These are phyloP conservation scores for Mesodorylaimus sp. DNA, from an alignment of 2,888 invertebrate species.

Conservation along the genomic window DNA sequence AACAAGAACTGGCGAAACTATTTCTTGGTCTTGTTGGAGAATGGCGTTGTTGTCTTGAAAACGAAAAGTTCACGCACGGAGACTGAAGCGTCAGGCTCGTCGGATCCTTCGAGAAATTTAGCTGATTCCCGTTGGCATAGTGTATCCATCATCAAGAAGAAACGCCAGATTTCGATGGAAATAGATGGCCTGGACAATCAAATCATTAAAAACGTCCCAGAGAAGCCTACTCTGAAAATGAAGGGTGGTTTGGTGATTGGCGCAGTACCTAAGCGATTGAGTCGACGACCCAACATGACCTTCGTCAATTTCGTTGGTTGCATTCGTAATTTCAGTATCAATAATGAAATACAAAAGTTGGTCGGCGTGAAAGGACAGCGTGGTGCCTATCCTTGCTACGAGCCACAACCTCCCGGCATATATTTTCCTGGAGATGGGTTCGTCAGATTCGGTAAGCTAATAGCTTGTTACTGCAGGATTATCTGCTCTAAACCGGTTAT, in stretches of 20 bases:
- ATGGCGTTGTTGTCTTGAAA: not conserved
- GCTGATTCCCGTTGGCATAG: constrained; percentile 3
- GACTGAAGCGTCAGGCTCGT: not conserved
- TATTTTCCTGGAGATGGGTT: constrained; percentile 1
- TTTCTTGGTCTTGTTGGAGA: not conserved
- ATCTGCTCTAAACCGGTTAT: too few relatives aligned
- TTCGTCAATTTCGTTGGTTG: constrained; percentile 8
- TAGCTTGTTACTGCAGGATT: too few relatives aligned
- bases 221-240: not conserved
- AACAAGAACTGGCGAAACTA: not conserved
- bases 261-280: too few relatives aligned
- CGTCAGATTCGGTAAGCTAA: too few relatives aligned
- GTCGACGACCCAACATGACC: too few relatives aligned
- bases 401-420: not conserved
- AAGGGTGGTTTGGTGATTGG: not conserved
- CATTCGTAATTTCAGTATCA: not conserved
- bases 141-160: not conserved
- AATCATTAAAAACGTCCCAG: not conserved
- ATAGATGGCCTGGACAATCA: not conserved
- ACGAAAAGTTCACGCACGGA: too few relatives aligned
- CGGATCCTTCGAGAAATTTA: not conserved
- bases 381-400: not conserved
- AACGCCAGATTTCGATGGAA: not conserved
- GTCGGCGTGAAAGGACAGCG: not conserved
- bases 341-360: not conserved